Conservation (phyloP, 2,888 invertebrate genomes). For the Autographa pulchrina region DNA sequence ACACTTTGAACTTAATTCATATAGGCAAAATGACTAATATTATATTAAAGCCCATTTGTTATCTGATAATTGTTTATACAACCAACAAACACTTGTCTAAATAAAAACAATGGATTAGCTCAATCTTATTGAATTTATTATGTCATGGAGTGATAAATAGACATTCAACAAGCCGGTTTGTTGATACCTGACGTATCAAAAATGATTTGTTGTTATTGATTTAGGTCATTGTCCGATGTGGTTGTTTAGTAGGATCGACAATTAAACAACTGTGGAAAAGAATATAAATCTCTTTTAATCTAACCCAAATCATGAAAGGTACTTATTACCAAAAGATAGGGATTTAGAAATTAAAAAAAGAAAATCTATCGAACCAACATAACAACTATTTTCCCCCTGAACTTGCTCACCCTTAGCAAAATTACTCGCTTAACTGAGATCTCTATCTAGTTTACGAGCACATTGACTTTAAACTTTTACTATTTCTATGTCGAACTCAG, state of each 20-base stretch:
- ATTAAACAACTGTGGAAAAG: neutral
- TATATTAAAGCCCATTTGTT: conserved; percentile 6
- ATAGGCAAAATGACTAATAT: neutral
- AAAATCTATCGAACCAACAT: neutral
- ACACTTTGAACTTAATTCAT: neutral
- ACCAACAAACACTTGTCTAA: conserved; percentile 17
- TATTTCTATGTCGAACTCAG: conserved; percentile 28
- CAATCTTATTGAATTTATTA: conserved; percentile 38
- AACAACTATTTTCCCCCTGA: neutral
- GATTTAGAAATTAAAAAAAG: neutral
- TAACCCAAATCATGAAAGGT: no score
- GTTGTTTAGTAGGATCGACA: neutral
- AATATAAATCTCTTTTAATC: neutral
- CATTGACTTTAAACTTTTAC: conserved; percentile 57
- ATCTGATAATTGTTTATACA: conserved; percentile 41
- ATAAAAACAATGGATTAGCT: conserved; percentile 44
- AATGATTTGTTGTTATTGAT: neutral
- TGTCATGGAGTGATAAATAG: conserved; percentile 28
- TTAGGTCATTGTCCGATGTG: neutral
- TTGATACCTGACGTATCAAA: conserved; percentile 11
- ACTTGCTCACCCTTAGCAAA: conserved; percentile 32
- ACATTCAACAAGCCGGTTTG: conserved; percentile 9
- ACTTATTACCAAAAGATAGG: no score
- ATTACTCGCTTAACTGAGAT: conserved; percentile 32
- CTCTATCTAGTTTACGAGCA: conserved; percentile 50